Conservation (phyloP, 2,888 invertebrate genomes). For the Piscicola geometra region DNA sequence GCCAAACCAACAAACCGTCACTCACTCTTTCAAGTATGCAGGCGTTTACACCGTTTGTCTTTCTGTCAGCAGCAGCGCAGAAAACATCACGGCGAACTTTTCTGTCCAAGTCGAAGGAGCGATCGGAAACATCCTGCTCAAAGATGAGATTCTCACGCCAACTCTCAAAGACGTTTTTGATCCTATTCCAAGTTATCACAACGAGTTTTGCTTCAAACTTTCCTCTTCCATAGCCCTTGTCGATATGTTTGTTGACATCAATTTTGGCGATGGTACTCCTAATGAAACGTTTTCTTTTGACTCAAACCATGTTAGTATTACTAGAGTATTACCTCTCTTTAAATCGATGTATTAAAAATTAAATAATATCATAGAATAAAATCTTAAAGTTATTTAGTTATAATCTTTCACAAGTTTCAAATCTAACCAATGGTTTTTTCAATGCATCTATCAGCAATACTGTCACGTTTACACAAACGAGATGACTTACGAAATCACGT, state of each 20-base stretch:
- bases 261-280: not conserved
- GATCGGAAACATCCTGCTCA: not conserved
- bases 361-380: too few species aligned
- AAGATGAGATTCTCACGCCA: not conserved
- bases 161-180: not conserved
- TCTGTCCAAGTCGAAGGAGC: not conserved
- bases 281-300: too few species aligned
- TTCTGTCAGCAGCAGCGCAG: not conserved
- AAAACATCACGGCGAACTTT: not conserved
- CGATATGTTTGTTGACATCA: not conserved
- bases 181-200: slow-evolving; percentile 4
- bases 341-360: too few species aligned
- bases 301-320: too few species aligned
- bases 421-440: too few species aligned
- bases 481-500: not conserved
- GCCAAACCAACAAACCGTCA: not conserved
- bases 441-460: too few species aligned
- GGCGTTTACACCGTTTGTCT: not conserved
- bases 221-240: not conserved
- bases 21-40: not conserved
- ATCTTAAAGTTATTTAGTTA: too few species aligned
- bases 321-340: too few species aligned
- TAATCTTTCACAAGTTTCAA: too few species aligned
- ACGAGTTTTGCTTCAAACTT: slow-evolving; percentile 7
- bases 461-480: not conserved